Percentiles rank a stretch among this genome's conserved stretches.
Evolutionary conservation across 2,888 invertebrate genomes (phyloP).

Genomic region (Lasioglossum figueresi): DNA sequence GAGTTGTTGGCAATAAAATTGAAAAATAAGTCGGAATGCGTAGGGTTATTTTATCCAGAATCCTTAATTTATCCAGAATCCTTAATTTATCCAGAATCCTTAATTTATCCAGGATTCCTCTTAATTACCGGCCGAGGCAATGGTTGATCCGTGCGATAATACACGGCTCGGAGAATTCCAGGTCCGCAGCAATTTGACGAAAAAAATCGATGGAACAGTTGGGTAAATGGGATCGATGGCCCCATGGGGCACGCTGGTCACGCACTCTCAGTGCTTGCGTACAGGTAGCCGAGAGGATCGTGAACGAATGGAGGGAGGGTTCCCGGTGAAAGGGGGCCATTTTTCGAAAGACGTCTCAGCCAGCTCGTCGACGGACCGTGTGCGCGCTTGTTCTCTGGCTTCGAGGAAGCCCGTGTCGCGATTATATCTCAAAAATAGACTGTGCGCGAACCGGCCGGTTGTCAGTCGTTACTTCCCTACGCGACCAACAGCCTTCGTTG

Average conservation of each 20-base stretch:
- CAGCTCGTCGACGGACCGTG: constrained; percentile 6
- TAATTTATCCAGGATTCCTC: no score
- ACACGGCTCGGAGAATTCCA: no score
- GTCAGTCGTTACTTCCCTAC: constrained; percentile 62
- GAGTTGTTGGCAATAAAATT: no score
- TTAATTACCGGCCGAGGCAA: no score
- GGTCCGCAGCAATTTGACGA: neutral
- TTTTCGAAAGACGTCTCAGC: constrained; percentile 39
- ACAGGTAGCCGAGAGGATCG: constrained; percentile 10
- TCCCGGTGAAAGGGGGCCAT: constrained; percentile 40
- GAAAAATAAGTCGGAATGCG: no score
- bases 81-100: no score
- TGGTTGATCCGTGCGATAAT: no score
- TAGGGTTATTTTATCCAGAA: no score
- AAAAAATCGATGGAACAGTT: neutral
- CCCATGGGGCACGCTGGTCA: constrained; percentile 8
- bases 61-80: no score
- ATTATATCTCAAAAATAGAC: constrained; percentile 68
- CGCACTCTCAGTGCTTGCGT: neutral
- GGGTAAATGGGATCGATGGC: neutral
- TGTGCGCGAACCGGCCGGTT: constrained; percentile 49
- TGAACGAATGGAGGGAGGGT: neutral
- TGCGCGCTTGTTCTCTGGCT: constrained; percentile 32
- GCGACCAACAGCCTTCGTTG: constrained; percentile 11
- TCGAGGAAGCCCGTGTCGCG: constrained; percentile 64